These are phyloP conservation scores for Oscarella lobularis DNA, from an alignment of 37 sponge, comb jelly and placozoan species.

Conservation along the genomic window DNA sequence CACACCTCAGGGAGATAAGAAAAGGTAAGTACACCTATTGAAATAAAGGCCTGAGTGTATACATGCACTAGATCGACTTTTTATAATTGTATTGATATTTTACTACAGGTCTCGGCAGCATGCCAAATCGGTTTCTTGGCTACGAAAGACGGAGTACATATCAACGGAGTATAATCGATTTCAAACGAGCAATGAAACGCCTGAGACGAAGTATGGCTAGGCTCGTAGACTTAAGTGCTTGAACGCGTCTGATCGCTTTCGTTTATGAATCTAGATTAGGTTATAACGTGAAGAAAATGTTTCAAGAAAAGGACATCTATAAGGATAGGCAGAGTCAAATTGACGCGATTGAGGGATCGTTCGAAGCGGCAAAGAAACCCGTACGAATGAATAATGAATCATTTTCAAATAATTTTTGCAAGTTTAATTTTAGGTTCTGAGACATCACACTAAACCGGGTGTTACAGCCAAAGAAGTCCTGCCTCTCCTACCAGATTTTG, in stretches of 20 bases:
- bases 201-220: slow-evolving; percentile 79
- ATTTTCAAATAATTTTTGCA: no score
- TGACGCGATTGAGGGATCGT: slow-evolving; percentile 85
- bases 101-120: slow-evolving; percentile 50
- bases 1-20: slow-evolving; percentile 53
- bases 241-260: background rate
- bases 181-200: slow-evolving; percentile 54
- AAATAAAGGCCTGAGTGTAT: no score
- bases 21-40: slow-evolving; percentile 27
- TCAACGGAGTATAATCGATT: slow-evolving; percentile 81
- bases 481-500: slow-evolving; percentile 86
- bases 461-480: slow-evolving; percentile 70
- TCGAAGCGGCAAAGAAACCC: slow-evolving; percentile 85
- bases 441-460: slow-evolving; percentile 88
- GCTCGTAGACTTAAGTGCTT: no score
- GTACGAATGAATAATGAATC: slow-evolving; percentile 43
- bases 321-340: slow-evolving; percentile 98
- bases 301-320: slow-evolving; percentile 78
- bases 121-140: slow-evolving; percentile 90
- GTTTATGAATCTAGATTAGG: slow-evolving; percentile 53
- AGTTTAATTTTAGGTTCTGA: slow-evolving; percentile 40
- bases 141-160: slow-evolving; percentile 94
- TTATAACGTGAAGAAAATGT: slow-evolving; percentile 84
- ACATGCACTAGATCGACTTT: no score
- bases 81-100: no score